Evolutionary conservation across 2,888 invertebrate genomes (phyloP).

Genomic region (Clunio marinus): DNA sequence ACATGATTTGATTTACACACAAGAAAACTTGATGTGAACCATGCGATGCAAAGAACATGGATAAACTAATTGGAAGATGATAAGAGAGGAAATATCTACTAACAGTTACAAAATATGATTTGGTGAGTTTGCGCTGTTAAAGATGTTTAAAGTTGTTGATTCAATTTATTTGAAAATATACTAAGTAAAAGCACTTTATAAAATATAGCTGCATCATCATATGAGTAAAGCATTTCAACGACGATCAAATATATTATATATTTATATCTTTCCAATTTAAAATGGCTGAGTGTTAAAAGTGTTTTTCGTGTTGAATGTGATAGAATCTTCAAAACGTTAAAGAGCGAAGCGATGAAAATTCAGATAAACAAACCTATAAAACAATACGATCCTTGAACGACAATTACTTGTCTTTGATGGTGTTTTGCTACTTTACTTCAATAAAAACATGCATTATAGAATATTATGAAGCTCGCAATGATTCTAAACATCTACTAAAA

Average conservation of each 20-base stretch:
- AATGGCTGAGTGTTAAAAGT: neutral
- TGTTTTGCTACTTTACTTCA: slow-evolving; percentile 2
- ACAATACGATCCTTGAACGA: neutral
- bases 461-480: neutral
- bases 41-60: neutral
- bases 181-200: too few relatives aligned
- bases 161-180: too few relatives aligned
- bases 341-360: neutral
- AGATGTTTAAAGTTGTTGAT: neutral
- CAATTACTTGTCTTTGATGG: too few relatives aligned
- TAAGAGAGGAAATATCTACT: neutral
- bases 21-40: neutral
- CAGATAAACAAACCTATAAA: too few relatives aligned
- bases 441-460: neutral
- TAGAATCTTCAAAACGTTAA: neutral
- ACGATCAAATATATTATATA: neutral
- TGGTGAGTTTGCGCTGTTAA: neutral
- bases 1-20: neutral
- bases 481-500: neutral
- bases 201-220: neutral
- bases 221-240: neutral
- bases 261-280: neutral
- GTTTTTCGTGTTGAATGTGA: too few relatives aligned
- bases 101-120: neutral
- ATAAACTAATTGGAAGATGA: neutral